phyloP scores from a whole-genome alignment of 2,888 invertebrate species.

The Miltochrista miniata region DNA sequence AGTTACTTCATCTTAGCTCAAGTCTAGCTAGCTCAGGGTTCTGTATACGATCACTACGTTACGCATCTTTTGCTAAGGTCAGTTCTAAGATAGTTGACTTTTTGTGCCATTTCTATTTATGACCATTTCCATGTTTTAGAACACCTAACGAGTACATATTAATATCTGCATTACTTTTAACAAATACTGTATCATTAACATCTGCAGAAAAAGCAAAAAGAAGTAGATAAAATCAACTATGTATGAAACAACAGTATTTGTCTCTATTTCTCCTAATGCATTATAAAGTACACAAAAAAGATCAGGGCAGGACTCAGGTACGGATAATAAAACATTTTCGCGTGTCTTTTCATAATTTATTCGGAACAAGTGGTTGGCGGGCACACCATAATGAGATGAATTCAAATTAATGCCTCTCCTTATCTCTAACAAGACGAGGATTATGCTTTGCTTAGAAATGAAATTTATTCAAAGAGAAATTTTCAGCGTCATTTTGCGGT shows the following conservation, averaged over 20 bases:
- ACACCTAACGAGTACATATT: too few relatives aligned
- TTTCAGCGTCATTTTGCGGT: conserved; percentile 35
- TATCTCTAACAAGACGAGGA: conserved; percentile 55
- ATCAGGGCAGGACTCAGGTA: conserved; percentile 22
- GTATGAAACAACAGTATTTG: conserved; percentile 11
- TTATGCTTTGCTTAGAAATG: conserved; percentile 55
- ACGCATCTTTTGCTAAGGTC: too few relatives aligned
- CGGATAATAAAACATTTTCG: conserved; percentile 52
- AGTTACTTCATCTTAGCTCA: too few relatives aligned
- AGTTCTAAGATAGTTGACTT: too few relatives aligned
- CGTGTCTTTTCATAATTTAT: conserved; percentile 54
- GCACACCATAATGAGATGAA: conserved; percentile 55
- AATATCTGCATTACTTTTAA: too few relatives aligned
- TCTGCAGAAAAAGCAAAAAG: too few relatives aligned
- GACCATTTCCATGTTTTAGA: too few relatives aligned
- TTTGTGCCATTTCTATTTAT: too few relatives aligned
- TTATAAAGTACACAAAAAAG: conserved; percentile 17
- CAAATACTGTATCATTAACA: too few relatives aligned
- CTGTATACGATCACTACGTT: too few relatives aligned
- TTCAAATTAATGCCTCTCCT: conserved; percentile 57
- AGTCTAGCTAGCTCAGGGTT: too few relatives aligned
- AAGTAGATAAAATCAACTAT: conserved; percentile 19
- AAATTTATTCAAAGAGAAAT: conserved; percentile 50
- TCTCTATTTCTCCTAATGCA: conserved; percentile 16
- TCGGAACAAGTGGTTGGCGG: conserved; percentile 50